Evolutionary conservation across 2,113 vertebrate species (phyloP).

Genomic region (Urocynchramus pylzowi): DNA sequence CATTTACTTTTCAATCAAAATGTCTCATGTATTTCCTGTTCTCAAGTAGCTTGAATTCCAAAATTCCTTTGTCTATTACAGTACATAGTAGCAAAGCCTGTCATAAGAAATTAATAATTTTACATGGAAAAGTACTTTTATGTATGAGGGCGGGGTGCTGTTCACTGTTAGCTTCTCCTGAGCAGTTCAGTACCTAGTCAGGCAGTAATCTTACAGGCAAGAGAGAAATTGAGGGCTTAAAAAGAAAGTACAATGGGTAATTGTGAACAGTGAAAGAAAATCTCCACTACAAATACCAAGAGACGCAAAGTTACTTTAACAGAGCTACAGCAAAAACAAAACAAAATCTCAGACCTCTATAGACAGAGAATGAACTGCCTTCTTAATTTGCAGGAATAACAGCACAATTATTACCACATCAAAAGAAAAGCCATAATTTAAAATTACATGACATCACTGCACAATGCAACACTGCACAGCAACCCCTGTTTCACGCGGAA

Average conservation of each 20-base stretch:
- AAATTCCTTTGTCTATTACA: constrained; percentile 90
- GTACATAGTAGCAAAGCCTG: constrained; percentile 76
- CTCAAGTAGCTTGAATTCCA: constrained; percentile 82
- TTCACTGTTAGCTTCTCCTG: not conserved
- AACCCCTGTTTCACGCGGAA: not conserved
- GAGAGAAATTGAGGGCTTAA: not conserved
- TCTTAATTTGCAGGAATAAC: constrained; percentile 16
- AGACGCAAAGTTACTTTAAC: not conserved
- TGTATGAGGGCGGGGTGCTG: not conserved
- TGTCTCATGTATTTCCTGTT: constrained; percentile 95
- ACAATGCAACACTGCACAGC: constrained; percentile 4
- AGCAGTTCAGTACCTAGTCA: constrained; percentile 23
- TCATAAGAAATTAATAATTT: constrained; percentile 82
- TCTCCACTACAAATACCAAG: constrained; percentile 22
- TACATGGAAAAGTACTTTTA: constrained; percentile 65
- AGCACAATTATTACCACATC: constrained; percentile 32
- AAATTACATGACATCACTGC: constrained; percentile 24
- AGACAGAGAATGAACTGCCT: not conserved
- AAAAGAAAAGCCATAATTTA: constrained; percentile 38
- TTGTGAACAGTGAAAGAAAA: constrained; percentile 38
- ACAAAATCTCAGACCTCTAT: not conserved
- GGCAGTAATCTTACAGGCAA: constrained; percentile 4
- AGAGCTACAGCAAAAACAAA: not conserved
- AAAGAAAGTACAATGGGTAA: constrained; percentile 38
- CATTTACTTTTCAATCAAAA: constrained; percentile 89